A percentile compares a stretch with the other conserved stretches of the same genome.
These are phyloP conservation scores for Ageneiosus marmoratus DNA, from an alignment of 2,113 vertebrate genomes.

Conservation along the genomic window DNA sequence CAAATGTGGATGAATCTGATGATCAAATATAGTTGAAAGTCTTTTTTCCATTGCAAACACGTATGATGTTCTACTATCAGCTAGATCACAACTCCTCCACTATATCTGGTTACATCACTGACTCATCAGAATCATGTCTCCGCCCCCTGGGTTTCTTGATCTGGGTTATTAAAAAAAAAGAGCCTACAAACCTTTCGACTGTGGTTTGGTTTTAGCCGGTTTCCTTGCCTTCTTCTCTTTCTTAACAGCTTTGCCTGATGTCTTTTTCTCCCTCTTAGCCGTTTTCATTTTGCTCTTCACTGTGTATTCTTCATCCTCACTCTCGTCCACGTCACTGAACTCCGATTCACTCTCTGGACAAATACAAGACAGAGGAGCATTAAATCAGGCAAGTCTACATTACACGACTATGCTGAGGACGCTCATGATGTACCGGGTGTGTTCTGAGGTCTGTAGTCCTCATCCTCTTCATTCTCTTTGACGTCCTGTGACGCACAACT, in stretches of 20 bases:
- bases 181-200: conserved; percentile 54
- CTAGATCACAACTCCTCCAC: too few species aligned
- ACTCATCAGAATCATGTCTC: background rate
- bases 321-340: conserved; percentile 69
- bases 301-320: conserved; percentile 75
- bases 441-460: conserved; percentile 66
- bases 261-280: conserved; percentile 55
- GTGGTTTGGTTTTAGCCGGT: conserved; percentile 57
- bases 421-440: conserved; percentile 61
- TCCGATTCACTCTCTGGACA: conserved; percentile 74
- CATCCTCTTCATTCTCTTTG: conserved; percentile 51
- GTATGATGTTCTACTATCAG: too few species aligned
- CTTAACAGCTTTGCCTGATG: conserved; percentile 50
- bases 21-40: too few species aligned
- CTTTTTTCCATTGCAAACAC: too few species aligned
- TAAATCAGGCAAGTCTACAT: background rate
- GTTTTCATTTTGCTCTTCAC: conserved; percentile 54
- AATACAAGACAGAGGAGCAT: conserved; percentile 39
- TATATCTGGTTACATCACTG: too few species aligned
- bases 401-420: background rate
- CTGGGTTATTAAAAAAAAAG: background rate
- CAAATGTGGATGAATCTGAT: too few species aligned
- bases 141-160: background rate
- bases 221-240: conserved; percentile 65
- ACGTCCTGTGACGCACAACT: conserved; percentile 51